Evolutionary conservation across 2,888 invertebrate species (phyloP), one percentile per base, ranked within the genome.

Genomic region (Amorpha juglandis): DNA sequence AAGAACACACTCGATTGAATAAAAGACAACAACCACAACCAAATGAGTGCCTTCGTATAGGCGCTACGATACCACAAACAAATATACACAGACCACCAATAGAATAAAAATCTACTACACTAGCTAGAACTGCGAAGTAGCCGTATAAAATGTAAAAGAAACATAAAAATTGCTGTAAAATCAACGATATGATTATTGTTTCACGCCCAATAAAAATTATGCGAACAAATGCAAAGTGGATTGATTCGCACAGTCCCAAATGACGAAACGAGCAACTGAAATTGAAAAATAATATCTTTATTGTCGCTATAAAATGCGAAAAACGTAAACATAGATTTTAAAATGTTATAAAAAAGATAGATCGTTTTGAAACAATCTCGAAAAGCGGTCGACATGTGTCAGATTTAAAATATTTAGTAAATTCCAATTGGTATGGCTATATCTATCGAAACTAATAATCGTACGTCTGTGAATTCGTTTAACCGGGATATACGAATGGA

Each of bases 401-500:
- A 64, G 68, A 65, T 65, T 63, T 69, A 72, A 72, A 72, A 69
- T 63, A 58, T 65, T 68, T 71, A 70, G 68, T 66, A 69, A 68
- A 74, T 66, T 67, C 67, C 51, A 69, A 71, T 72, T 64, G 70
- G 67, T 65, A 74, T 77, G 69, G 63, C 65, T 63, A 76, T 70
- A 69, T 64, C 68, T 63, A 75, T 74, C 38, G 68, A 71, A 70
- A 71, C 71, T 72, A 71, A 73, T 73, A 77, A 74, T 77, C 78
- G 71, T 73, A 69, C 45, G 70, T 77, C 69, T 69, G 66, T 67
- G 70, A 70, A 70, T 71, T 65, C 16, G 33, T 67, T 63, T 78
- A 75, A 80, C 78, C 79, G 75, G 77, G 79, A 79, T 80, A 72
- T 70, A 63, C 52, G 50, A 64, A 68, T 68, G 72, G 74, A 82